These are phyloP conservation scores for Drosophila pallidifrons DNA, from an alignment of 1,140 invertebrate species.

Conservation along the genomic window DNA sequence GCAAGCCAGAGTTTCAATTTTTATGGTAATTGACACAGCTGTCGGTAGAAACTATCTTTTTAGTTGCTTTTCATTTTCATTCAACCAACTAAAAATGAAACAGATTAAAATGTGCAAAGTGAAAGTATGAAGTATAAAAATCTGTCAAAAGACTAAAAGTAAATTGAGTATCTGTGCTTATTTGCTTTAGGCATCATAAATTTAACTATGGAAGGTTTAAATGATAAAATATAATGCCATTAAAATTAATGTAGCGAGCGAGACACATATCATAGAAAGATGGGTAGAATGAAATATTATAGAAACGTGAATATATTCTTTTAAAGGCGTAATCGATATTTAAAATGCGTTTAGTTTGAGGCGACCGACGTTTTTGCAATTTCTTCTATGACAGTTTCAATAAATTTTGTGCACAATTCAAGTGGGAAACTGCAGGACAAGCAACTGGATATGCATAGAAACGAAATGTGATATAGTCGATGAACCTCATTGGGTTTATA, in stretches of 20 bases:
- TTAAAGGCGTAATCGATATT: no score
- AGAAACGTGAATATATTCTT: neutral
- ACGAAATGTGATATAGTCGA: neutral
- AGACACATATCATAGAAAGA: neutral
- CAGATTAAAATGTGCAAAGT: neutral
- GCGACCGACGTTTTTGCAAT: neutral
- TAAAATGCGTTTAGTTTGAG: no score
- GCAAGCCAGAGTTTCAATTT: constrained; percentile 1
- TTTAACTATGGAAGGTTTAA: neutral
- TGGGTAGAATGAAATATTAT: neutral
- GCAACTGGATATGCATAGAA: neutral
- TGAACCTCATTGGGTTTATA: neutral
- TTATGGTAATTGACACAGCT: constrained; percentile 5
- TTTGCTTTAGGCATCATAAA: neutral
- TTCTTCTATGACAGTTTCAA: neutral
- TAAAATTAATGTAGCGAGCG: neutral
- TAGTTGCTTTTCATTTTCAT: neutral
- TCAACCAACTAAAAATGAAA: neutral
- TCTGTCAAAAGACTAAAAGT: neutral
- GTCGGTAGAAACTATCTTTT: neutral
- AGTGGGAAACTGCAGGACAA: neutral
- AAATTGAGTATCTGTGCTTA: neutral
- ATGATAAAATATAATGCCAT: neutral
- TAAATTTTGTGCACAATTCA: constrained; percentile 1
- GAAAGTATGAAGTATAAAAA: neutral